Conservation (phyloP, 2,113 vertebrate genomes). For the Austrofundulus limnaeus region DNA sequence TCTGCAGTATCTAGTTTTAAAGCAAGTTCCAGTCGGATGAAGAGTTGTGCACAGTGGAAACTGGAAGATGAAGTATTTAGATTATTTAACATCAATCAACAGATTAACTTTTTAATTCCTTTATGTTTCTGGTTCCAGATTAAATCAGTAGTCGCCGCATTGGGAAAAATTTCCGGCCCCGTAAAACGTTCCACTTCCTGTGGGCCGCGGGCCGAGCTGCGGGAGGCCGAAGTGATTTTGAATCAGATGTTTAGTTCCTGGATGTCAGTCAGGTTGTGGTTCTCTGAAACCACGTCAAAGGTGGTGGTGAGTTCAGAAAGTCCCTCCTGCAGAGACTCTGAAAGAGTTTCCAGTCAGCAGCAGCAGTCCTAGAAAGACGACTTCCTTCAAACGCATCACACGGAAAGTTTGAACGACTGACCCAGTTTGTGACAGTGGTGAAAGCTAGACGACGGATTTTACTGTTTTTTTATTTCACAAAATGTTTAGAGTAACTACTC, state of each 20-base stretch:
- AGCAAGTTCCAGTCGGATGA: no score
- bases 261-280: conserved; percentile 11
- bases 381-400: background rate
- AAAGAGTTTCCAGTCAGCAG: conserved; percentile 19
- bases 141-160: no score
- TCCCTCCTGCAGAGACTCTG: background rate
- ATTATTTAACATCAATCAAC: no score
- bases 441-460: background rate
- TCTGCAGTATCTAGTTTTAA: no score
- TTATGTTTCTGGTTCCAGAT: no score
- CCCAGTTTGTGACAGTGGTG: background rate
- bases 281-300: background rate
- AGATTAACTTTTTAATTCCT: no score
- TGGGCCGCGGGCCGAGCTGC: background rate
- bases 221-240: no score
- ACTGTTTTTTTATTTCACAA: background rate
- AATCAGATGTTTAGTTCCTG: conserved; percentile 2
- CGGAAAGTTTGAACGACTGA: background rate
- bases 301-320: conserved; percentile 12
- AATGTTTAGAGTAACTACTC: background rate
- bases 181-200: background rate
- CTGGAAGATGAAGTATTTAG: no score
- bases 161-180: no score
- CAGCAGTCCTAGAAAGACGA: background rate
- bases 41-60: no score